These are phyloP conservation scores for Drepanosiphum platanoidis DNA, from an alignment of 2,888 invertebrate species.

Conservation along the genomic window DNA sequence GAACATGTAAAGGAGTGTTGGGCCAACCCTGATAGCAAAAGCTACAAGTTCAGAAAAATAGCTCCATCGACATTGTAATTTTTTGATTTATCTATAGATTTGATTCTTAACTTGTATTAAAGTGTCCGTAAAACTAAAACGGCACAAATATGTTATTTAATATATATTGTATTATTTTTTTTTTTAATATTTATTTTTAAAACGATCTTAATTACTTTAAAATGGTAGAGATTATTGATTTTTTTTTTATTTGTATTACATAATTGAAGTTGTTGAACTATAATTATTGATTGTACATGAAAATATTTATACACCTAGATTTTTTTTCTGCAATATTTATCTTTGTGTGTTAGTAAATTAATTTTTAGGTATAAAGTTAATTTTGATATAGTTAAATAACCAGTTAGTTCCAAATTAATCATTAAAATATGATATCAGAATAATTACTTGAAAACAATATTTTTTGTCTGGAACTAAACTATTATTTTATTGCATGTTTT, in stretches of 20 bases:
- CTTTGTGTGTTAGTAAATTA: too few species aligned
- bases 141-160: not conserved
- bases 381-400: too few species aligned
- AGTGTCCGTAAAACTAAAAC: not conserved
- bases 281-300: too few species aligned
- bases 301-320: too few species aligned
- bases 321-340: too few species aligned
- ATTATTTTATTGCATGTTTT: too few species aligned
- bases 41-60: constrained; percentile 50
- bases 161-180: not conserved
- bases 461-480: not conserved
- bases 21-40: constrained; percentile 48
- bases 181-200: not conserved
- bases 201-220: not conserved
- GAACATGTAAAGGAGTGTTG: constrained; percentile 44
- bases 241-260: too few species aligned
- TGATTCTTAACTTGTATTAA: not conserved
- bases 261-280: too few species aligned
- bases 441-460: not conserved
- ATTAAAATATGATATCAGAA: not conserved
- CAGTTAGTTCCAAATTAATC: not conserved
- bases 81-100: not conserved
- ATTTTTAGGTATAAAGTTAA: too few species aligned
- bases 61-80: constrained; percentile 29
- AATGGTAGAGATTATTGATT: too few species aligned